phyloP scores from a whole-genome alignment of 2,888 invertebrate species.

The Chymomyza caudatula region DNA sequence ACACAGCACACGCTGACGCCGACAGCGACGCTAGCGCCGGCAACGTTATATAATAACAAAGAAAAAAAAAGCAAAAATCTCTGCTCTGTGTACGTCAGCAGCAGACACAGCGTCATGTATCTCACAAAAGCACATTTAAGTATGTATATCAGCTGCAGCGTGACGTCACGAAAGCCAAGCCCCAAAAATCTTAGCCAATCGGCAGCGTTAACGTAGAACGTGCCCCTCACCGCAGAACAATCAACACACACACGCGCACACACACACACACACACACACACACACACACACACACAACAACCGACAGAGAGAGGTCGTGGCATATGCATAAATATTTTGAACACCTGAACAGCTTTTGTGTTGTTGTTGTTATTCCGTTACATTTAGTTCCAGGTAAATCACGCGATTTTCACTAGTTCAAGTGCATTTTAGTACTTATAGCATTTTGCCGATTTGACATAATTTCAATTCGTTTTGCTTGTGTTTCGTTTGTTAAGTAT shows the following conservation, averaged over 20 bases:
- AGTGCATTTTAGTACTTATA: slow-evolving; percentile 39
- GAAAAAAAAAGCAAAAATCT: background rate
- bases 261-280: slow-evolving; percentile 1
- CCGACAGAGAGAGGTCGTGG: background rate
- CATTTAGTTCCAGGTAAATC: slow-evolving; percentile 40
- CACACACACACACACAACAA: slow-evolving; percentile 13
- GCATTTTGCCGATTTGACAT: slow-evolving; percentile 51
- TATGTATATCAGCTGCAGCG: slow-evolving; percentile 23
- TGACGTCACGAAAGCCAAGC: slow-evolving; percentile 73
- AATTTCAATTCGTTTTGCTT: background rate
- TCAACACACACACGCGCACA: slow-evolving; percentile 5
- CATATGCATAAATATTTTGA: background rate
- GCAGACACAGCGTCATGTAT: slow-evolving; percentile 2
- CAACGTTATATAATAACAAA: background rate
- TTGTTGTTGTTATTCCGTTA: slow-evolving; percentile 32
- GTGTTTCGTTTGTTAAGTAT: slow-evolving; percentile 20
- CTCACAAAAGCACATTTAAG: slow-evolving; percentile 31
- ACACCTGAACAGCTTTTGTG: slow-evolving; percentile 6
- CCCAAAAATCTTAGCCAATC: slow-evolving; percentile 70
- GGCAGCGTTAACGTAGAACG: slow-evolving; percentile 37
- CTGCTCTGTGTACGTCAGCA: background rate
- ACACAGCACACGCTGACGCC: too few relatives aligned
- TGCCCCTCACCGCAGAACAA: slow-evolving; percentile 35
- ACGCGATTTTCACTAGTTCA: slow-evolving; percentile 55
- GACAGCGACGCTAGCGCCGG: too few relatives aligned